Evolutionary conservation across 2,113 vertebrate species (phyloP), one percentile per base, ranked within the genome.

Genomic region (Boulengeromyrus knoepffleri): DNA sequence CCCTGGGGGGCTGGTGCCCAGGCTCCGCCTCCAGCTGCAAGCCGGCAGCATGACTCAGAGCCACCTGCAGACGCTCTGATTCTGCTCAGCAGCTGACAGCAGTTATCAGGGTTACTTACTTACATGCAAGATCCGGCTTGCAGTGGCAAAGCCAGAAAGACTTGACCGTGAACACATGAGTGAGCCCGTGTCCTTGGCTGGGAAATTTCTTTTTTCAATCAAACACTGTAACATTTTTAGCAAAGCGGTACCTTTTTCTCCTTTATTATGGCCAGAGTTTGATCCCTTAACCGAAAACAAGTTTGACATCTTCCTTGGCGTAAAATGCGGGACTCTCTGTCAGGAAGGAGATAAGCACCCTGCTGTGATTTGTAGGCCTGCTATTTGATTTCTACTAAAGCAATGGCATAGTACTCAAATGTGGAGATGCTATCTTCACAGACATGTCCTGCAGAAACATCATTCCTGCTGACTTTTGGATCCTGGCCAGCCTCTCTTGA

Each of bases 401-500:
- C 89, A 91, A 95, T 94, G 93, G 93, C 89, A 92, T 93, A 91
- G 90, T 91, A 77, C 91, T 92, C 91, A 89, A 91, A 94, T 90
- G 92, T 92, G 89, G 91, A 96, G 95, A 96, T 96, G 93, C 91
- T 92, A 95, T 96, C 95, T 95, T 94, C 95, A 93, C 95, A 94
- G 95, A 93, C 88, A 58, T 84, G 90, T 90, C 87, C 50, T 88
- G 50, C 66, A 87, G 66, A 90, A 92, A 92, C 95, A 95, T 95
- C 93, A 95, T 94, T 95, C 94, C 92, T 91, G 66, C 92, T 91
- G 90, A 90, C 92, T 92, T 91, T 90, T 93, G 88, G 92, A 93
- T 89, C 92, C 87, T 87, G 52, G 93, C 93, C 94, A 95, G 92
- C 93, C 92, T 90, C 90, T 93, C 66, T 88, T 90, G 90, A 88